phyloP scores from a whole-genome alignment of 35 echinoderm and acorn worm genomes.

The Lytechinus pictus region DNA sequence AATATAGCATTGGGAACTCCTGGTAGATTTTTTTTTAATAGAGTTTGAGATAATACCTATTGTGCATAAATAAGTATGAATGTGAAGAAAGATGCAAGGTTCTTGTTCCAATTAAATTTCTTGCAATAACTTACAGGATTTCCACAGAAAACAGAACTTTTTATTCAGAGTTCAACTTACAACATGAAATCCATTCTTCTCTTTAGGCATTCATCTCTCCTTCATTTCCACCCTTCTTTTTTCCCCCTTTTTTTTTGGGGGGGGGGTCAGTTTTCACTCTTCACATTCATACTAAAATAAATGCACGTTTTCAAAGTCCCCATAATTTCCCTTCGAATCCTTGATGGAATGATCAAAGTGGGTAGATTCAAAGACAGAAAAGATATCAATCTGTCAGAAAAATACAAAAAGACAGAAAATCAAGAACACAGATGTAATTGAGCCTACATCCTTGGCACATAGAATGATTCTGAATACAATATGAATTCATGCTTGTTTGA shows the following conservation, averaged over 20 bases:
- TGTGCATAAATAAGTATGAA: not conserved
- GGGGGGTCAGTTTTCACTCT: too few relatives aligned
- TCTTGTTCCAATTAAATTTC: not conserved
- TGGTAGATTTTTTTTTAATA: not conserved
- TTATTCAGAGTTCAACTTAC: not conserved
- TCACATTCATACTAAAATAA: not conserved
- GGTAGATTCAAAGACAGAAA: constrained; percentile 9
- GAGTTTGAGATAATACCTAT: not conserved
- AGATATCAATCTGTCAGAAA: not conserved
- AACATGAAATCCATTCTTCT: not conserved
- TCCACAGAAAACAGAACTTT: not conserved
- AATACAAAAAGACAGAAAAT: not conserved
- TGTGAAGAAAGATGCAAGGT: too few relatives aligned
- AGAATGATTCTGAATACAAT: not conserved
- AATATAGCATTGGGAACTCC: not conserved
- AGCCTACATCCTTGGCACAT: constrained; percentile 9
- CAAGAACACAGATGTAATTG: not conserved
- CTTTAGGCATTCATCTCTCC: not conserved
- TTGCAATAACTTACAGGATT: not conserved
- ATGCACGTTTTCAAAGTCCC: not conserved
- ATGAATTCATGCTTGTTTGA: not conserved
- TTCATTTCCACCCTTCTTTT: not conserved
- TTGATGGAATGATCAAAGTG: not conserved
- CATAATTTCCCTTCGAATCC: not conserved
- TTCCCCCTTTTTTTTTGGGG: not conserved